Evolutionary conservation across 1,140 invertebrate species (phyloP).

Genomic region (Dinoponera quadriceps): DNA sequence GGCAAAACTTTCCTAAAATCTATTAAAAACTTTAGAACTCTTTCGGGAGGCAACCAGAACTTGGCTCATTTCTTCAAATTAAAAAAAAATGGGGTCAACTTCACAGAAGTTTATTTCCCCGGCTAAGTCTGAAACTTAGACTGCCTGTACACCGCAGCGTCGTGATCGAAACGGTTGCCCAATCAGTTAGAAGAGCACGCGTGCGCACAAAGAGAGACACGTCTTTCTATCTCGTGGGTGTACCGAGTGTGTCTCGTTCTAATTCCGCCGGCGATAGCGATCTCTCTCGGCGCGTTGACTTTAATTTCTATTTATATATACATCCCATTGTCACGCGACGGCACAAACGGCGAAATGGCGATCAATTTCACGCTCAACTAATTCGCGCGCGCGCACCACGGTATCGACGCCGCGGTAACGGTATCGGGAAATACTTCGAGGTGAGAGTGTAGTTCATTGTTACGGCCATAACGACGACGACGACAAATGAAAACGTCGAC

Average conservation of each 20-base stretch:
- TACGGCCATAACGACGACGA: not conserved
- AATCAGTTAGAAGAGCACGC: conserved; percentile 23
- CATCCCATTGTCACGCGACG: conserved; percentile 34
- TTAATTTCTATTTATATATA: conserved; percentile 62
- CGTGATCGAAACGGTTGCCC: not conserved
- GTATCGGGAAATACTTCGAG: conserved; percentile 54
- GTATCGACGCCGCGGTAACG: conserved; percentile 1
- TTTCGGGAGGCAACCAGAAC: too few relatives aligned
- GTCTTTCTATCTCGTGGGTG: conserved; percentile 26
- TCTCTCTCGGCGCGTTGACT: not conserved
- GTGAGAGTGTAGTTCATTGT: conserved; percentile 38
- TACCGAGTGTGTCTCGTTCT: conserved; percentile 46
- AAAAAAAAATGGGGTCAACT: too few relatives aligned
- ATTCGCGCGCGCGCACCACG: conserved; percentile 14
- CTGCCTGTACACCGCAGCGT: not conserved
- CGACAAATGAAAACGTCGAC: conserved; percentile 1
- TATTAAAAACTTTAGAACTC: too few relatives aligned
- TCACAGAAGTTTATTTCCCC: too few relatives aligned
- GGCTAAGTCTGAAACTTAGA: too few relatives aligned
- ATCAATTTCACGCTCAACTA: conserved; percentile 71
- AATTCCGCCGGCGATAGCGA: conserved; percentile 46
- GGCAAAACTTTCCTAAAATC: too few relatives aligned
- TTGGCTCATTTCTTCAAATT: too few relatives aligned
- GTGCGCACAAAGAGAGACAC: conserved; percentile 44
- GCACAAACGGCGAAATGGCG: conserved; percentile 30